phyloP scores from a whole-genome alignment of 2,797 vertebrate species.

The Diglossa cyanea region DNA sequence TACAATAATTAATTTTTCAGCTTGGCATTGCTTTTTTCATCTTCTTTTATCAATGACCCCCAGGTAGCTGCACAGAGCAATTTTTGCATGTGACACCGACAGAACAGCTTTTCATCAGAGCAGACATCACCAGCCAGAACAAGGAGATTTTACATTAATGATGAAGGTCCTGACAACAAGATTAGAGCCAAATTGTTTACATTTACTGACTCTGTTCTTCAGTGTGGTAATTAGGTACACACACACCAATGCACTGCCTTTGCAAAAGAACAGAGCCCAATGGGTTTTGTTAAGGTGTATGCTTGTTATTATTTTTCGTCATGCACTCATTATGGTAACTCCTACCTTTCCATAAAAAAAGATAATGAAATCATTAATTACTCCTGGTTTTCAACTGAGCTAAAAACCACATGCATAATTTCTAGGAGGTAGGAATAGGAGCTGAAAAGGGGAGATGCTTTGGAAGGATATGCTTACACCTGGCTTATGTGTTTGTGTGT shows the following conservation, averaged over 20 bases:
- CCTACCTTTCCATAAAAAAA: neutral
- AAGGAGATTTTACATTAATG: neutral
- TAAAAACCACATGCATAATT: rapidly evolving
- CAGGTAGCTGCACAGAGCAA: neutral
- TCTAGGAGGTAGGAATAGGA: neutral
- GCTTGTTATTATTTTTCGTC: neutral
- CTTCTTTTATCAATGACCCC: neutral
- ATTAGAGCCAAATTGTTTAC: neutral
- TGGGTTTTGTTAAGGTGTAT: neutral
- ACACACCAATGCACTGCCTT: rapidly evolving
- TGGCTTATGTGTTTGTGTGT: neutral
- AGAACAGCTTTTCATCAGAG: neutral
- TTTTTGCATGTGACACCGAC: neutral
- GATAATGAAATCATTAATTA: neutral
- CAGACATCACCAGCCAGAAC: neutral
- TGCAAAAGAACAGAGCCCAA: neutral
- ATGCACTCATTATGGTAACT: neutral
- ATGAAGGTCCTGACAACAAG: neutral
- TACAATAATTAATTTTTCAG: neutral
- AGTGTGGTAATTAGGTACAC: neutral
- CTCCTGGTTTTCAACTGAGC: neutral
- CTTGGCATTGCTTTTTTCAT: neutral
- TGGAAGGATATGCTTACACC: neutral
- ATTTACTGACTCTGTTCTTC: neutral
- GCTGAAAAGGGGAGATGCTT: neutral